Conservation (phyloP, 2,888 invertebrate genomes). For the Stenurella melanura region DNA sequence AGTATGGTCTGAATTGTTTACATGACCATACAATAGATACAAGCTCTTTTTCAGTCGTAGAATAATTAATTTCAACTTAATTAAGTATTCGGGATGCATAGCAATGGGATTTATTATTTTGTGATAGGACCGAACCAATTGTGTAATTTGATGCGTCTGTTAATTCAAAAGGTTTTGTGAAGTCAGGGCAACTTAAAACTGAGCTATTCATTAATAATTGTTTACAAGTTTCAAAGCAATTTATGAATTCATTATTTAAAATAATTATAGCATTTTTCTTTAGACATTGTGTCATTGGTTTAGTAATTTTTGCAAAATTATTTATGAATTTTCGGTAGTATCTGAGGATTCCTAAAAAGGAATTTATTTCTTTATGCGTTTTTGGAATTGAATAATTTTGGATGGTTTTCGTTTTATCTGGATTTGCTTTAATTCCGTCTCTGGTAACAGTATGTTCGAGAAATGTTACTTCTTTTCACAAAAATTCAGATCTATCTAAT, state of each 20-base stretch:
- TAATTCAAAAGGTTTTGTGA: conserved; percentile 28
- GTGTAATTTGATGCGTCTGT: conserved; percentile 16
- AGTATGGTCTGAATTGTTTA: conserved; percentile 38
- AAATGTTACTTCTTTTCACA: not conserved
- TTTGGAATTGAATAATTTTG: not conserved
- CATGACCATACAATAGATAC: conserved; percentile 41
- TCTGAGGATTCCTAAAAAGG: not conserved
- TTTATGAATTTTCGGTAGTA: no score
- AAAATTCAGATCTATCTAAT: not conserved
- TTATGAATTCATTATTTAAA: no score
- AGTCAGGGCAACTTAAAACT: conserved; percentile 38
- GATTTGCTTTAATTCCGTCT: no score
- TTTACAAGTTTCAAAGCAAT: no score
- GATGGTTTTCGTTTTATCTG: no score
- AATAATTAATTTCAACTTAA: not conserved
- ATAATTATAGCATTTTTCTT: no score
- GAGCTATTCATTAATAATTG: not conserved
- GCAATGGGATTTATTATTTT: conserved; percentile 35
- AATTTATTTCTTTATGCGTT: no score
- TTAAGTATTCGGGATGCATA: conserved; percentile 39
- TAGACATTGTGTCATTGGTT: no score
- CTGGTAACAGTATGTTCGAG: no score
- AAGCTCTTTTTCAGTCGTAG: conserved; percentile 39
- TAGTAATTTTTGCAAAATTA: not conserved
- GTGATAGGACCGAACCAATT: conserved; percentile 32